These are phyloP conservation scores for Isaurus tuberculatus DNA, from an alignment of 92 coral and sea anemone genomes.

Conservation along the genomic window DNA sequence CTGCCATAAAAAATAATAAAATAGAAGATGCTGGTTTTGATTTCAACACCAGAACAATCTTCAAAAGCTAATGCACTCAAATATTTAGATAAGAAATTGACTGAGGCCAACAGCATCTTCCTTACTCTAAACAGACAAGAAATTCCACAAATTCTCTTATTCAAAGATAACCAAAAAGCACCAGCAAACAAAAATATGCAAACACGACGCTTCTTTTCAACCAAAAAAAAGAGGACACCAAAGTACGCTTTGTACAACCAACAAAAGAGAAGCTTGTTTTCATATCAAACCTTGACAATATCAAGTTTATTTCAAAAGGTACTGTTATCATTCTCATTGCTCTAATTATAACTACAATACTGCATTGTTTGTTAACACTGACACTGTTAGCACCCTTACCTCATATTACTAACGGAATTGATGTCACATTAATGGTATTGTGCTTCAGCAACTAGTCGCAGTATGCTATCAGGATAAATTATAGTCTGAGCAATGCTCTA, in stretches of 20 bases:
- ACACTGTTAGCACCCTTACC: background rate
- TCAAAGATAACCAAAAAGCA: slow-evolving; percentile 1
- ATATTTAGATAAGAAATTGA: slow-evolving; percentile 6
- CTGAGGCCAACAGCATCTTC: slow-evolving; percentile 7
- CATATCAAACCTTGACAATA: background rate
- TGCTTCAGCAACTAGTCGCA: background rate
- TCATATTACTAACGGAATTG: background rate
- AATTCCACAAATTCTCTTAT: background rate
- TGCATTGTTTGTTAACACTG: background rate
- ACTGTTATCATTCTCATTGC: background rate
- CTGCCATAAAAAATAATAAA: background rate
- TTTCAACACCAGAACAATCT: slow-evolving; percentile 2
- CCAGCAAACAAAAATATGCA: slow-evolving; percentile 53
- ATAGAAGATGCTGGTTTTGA: slow-evolving; percentile 1
- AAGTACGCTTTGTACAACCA: background rate
- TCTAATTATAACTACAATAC: background rate
- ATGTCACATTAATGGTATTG: background rate
- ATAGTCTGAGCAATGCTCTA: background rate
- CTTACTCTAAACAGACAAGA: background rate
- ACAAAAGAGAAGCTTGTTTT: background rate
- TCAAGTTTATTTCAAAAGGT: slow-evolving; percentile 1
- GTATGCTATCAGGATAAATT: background rate
- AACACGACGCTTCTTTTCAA: slow-evolving; percentile 37
- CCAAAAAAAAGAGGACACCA: slow-evolving; percentile 34
- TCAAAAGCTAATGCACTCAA: slow-evolving; percentile 3